phyloP scores from a whole-genome alignment of 35 echinoderm and acorn worm species.

The Lytechinus pictus region DNA sequence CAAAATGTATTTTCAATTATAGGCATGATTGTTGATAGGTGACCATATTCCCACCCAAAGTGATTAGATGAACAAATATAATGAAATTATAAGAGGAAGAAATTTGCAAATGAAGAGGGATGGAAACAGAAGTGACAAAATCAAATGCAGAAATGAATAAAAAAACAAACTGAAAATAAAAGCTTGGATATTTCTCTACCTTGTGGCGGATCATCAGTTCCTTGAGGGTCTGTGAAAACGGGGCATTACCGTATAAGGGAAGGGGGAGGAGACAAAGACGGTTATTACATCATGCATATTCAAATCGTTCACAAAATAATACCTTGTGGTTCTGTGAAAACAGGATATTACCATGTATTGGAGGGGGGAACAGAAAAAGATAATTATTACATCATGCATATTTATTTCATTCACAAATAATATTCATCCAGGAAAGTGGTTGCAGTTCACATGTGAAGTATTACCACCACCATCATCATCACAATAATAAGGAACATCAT shows the following conservation, averaged over 20 bases:
- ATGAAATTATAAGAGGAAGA: too few species aligned
- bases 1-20: too few species aligned
- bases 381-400: slow-evolving; percentile 32
- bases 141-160: not conserved
- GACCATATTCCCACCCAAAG: too few species aligned
- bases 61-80: too few species aligned
- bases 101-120: not conserved
- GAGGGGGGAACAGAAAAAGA: slow-evolving; percentile 28
- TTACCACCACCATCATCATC: too few species aligned
- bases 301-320: not conserved
- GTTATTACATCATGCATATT: slow-evolving; percentile 47
- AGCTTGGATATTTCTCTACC: slow-evolving; percentile 39
- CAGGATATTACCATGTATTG: not conserved
- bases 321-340: slow-evolving; percentile 6
- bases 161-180: slow-evolving; percentile 15
- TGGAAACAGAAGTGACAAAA: not conserved
- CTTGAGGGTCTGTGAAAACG: slow-evolving; percentile 6
- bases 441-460: not conserved
- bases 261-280: slow-evolving; percentile 35
- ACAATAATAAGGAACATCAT: too few species aligned
- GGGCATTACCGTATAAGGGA: not conserved
- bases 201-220: slow-evolving; percentile 15
- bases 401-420: not conserved
- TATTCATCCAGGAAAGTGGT: not conserved
- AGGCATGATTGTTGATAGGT: too few species aligned